phyloP scores from a whole-genome alignment of 2,888 invertebrate genomes.

The Agonopterix heracliana region DNA sequence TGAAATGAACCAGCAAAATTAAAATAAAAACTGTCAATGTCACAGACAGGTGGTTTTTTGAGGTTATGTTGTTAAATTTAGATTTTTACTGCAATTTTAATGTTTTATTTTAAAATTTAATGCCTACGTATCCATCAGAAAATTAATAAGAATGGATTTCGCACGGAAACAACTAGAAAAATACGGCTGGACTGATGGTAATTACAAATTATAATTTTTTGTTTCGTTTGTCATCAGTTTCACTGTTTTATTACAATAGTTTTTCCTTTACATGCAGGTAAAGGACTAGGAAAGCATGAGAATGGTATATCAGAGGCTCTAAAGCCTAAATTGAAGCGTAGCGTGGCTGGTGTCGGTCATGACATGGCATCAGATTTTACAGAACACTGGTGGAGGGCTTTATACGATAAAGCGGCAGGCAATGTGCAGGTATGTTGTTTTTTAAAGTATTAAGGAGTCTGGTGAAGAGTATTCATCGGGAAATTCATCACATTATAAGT shows the following conservation, averaged over 20 bases:
- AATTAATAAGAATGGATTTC: background rate
- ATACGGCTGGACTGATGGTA: slow-evolving; percentile 39
- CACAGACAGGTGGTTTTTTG: too few relatives aligned
- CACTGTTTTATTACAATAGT: background rate
- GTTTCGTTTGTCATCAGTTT: slow-evolving; percentile 14
- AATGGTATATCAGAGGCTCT: slow-evolving; percentile 86
- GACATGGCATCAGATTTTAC: slow-evolving; percentile 84
- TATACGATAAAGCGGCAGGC: slow-evolving; percentile 84
- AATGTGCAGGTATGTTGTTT: slow-evolving; percentile 76
- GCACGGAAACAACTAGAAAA: slow-evolving; percentile 73
- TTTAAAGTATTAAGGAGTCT: background rate
- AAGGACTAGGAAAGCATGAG: slow-evolving; percentile 89
- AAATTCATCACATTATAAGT: too few relatives aligned
- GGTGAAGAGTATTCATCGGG: too few relatives aligned
- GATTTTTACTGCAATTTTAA: too few relatives aligned
- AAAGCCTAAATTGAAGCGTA: slow-evolving; percentile 87
- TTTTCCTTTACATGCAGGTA: slow-evolving; percentile 70
- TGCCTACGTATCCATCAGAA: too few relatives aligned
- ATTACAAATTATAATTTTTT: slow-evolving; percentile 9
- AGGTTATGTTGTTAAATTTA: too few relatives aligned
- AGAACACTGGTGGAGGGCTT: slow-evolving; percentile 90
- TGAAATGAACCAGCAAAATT: too few relatives aligned
- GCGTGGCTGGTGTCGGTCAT: slow-evolving; percentile 86
- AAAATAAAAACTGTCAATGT: too few relatives aligned
- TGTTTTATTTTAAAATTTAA: too few relatives aligned